Conservation (phyloP, 2,113 vertebrate species). For the Melanerpes aurifrons region DNA sequence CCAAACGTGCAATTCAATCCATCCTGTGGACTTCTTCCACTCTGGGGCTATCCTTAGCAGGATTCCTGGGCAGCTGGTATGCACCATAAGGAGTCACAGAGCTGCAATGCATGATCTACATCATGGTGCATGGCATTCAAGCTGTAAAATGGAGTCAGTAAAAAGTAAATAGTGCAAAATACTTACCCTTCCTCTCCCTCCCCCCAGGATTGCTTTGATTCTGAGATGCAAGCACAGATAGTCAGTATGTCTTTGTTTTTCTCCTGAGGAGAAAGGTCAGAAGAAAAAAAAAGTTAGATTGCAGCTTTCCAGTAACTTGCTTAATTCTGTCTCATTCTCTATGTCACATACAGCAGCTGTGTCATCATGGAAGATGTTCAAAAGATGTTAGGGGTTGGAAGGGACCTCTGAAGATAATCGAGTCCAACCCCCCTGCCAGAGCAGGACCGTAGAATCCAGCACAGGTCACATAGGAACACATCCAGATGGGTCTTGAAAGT, state of each 20-base stretch:
- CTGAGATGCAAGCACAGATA: background rate
- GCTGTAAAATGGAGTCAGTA: background rate
- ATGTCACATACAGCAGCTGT: background rate
- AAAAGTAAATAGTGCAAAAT: background rate
- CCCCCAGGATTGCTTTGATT: background rate
- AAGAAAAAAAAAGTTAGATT: background rate
- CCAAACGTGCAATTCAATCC: background rate
- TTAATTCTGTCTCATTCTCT: background rate
- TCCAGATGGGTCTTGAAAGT: too few relatives aligned
- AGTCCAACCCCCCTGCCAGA: too few relatives aligned
- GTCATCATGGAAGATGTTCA: background rate
- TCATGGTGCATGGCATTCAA: background rate
- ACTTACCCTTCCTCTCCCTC: rapidly evolving
- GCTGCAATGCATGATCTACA: background rate
- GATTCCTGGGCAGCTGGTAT: background rate
- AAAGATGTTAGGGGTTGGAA: too few relatives aligned
- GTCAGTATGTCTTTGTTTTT: background rate
- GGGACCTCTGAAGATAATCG: too few relatives aligned
- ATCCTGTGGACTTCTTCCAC: background rate
- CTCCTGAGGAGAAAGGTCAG: background rate
- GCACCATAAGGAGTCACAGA: background rate
- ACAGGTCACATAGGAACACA: too few relatives aligned
- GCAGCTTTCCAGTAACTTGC: conserved; percentile 17
- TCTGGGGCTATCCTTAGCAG: background rate
- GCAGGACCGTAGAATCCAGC: too few relatives aligned